phyloP scores from a whole-genome alignment of 2,888 invertebrate species.

The Luperina nickerlii region DNA sequence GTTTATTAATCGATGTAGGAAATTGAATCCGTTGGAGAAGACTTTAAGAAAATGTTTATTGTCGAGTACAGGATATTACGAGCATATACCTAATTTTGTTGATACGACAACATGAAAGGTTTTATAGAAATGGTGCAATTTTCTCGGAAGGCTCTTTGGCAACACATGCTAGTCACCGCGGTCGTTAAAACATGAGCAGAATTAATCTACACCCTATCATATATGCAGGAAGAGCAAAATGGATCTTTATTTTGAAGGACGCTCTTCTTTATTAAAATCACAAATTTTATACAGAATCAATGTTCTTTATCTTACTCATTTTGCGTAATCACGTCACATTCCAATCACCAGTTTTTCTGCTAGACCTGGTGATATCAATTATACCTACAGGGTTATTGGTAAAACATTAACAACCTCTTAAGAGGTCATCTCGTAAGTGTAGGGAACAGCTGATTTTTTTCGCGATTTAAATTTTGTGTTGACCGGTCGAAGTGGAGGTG shows the following conservation, averaged over 20 bases:
- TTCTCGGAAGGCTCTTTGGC: not conserved
- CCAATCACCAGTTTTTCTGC: no score
- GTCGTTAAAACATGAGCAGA: not conserved
- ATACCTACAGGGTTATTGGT: no score
- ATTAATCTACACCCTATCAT: not conserved
- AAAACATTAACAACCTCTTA: no score
- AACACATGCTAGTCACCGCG: not conserved
- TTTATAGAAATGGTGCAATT: not conserved
- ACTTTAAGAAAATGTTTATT: slow-evolving; percentile 16
- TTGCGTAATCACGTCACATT: not conserved
- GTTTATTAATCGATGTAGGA: slow-evolving; percentile 50
- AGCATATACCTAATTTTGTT: not conserved
- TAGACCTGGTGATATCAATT: not conserved
- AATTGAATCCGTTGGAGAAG: slow-evolving; percentile 44
- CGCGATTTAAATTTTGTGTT: no score
- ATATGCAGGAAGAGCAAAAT: not conserved
- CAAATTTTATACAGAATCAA: not conserved
- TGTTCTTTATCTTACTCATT: not conserved
- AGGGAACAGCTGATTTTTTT: no score
- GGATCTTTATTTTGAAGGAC: not conserved
- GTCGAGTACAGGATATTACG: slow-evolving; percentile 39
- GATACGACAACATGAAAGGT: not conserved
- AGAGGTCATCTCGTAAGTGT: no score
- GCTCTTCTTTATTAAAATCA: not conserved
- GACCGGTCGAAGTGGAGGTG: no score